These are phyloP conservation scores for Amiota mariae DNA, from an alignment of 2,888 invertebrate species.

Conservation along the genomic window DNA sequence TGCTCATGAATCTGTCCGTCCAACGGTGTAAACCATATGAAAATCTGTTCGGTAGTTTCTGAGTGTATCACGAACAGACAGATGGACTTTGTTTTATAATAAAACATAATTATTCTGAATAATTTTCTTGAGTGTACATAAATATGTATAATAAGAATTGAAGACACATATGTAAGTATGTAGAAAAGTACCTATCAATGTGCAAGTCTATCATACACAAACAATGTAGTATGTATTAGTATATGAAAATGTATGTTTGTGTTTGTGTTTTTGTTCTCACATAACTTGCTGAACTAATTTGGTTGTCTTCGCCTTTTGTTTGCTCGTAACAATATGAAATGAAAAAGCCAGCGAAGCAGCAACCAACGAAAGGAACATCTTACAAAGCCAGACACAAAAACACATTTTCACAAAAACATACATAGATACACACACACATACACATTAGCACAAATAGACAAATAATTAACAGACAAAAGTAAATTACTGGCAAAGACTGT, in stretches of 20 bases:
- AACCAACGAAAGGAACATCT: neutral
- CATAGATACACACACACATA: constrained; percentile 5
- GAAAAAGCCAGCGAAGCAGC: neutral
- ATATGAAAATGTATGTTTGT: neutral
- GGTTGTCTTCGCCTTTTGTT: constrained; percentile 23
- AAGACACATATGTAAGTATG: neutral
- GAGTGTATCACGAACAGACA: too few relatives aligned
- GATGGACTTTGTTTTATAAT: too few relatives aligned
- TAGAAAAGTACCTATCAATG: neutral
- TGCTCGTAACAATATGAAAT: neutral
- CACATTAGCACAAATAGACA: constrained; percentile 7
- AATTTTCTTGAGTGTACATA: neutral
- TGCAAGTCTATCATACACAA: neutral
- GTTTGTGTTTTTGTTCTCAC: constrained; percentile 7
- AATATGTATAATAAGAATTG: neutral
- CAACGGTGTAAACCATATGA: too few relatives aligned
- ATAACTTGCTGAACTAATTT: constrained; percentile 25
- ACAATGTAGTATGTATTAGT: neutral
- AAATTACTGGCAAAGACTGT: constrained; percentile 17
- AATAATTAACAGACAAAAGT: constrained; percentile 28
- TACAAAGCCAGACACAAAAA: neutral
- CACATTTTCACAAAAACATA: neutral
- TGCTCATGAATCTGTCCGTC: too few relatives aligned
- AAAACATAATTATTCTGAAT: too few relatives aligned
- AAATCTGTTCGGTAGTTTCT: too few relatives aligned